phyloP scores from a whole-genome alignment of 2,797 vertebrate species.

The Cyprinella venusta region DNA sequence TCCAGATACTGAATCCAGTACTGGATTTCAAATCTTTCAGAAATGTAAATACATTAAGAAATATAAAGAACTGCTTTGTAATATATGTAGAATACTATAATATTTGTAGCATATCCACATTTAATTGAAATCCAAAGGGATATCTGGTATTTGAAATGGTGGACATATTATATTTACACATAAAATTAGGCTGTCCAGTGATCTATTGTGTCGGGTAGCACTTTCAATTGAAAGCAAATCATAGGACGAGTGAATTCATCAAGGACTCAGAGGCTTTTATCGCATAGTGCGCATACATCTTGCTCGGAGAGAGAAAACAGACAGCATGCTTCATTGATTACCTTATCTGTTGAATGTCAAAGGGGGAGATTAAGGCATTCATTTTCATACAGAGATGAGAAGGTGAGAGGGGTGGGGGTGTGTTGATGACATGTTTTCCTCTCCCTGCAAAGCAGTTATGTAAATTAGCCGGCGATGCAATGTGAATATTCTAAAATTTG shows the following conservation, averaged over 20 bases:
- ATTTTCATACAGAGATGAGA: constrained; percentile 47
- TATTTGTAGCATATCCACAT: background rate
- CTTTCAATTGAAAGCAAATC: constrained; percentile 16
- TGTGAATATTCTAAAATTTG: constrained; percentile 1
- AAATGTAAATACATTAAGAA: background rate
- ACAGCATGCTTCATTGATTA: constrained; percentile 56
- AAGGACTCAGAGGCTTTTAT: constrained; percentile 24
- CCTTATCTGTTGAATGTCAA: constrained; percentile 57
- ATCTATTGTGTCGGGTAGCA: constrained; percentile 12
- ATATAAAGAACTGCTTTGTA: background rate
- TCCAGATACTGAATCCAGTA: background rate
- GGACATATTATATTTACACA: constrained; percentile 7
- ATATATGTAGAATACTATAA: background rate
- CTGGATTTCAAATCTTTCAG: background rate
- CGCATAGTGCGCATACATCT: constrained; percentile 36
- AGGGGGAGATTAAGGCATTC: constrained; percentile 48
- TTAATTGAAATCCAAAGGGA: background rate
- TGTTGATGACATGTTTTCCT: constrained; percentile 40
- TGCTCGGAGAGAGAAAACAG: constrained; percentile 34
- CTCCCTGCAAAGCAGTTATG: constrained; percentile 33
- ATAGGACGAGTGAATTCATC: constrained; percentile 37
- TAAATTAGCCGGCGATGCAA: constrained; percentile 5
- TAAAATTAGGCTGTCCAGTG: background rate
- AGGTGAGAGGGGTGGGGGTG: constrained; percentile 11
- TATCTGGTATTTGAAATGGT: background rate